Evolutionary conservation across 2,113 vertebrate genomes (phyloP).

Genomic region (Agapornis roseicollis): DNA sequence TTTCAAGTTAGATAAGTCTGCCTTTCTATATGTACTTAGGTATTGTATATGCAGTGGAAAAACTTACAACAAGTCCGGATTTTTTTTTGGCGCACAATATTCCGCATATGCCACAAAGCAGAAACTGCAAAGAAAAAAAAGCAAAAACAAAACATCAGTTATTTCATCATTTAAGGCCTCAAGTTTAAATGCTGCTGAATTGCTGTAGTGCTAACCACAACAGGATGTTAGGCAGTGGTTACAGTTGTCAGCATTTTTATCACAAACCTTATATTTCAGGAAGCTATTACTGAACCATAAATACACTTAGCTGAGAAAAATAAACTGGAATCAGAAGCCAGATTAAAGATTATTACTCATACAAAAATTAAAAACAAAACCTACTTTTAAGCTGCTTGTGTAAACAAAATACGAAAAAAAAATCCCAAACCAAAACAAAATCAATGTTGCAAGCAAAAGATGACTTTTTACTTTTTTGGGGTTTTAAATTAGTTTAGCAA

Average conservation of each 20-base stretch:
- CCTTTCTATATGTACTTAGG: background rate
- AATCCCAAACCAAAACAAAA: background rate
- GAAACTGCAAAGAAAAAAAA: constrained; percentile 81
- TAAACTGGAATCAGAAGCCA: background rate
- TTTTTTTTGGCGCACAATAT: constrained; percentile 95
- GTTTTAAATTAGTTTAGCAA: background rate
- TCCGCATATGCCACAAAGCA: constrained; percentile 94
- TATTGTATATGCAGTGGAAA: background rate
- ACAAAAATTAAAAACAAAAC: background rate
- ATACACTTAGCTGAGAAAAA: background rate
- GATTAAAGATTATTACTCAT: background rate
- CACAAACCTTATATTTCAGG: constrained; percentile 9
- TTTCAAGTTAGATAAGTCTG: background rate
- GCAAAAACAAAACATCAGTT: background rate
- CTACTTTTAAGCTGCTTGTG: background rate
- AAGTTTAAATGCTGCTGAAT: background rate
- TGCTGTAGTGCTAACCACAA: background rate
- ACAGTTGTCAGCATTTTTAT: background rate
- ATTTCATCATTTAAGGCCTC: constrained; percentile 1
- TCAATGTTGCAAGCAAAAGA: background rate
- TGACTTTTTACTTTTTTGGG: background rate
- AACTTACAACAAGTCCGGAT: constrained; percentile 95
- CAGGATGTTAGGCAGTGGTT: background rate
- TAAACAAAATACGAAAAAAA: background rate
- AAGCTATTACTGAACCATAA: background rate